Percentiles rank a stretch among this genome's conserved stretches.
phyloP scores from a whole-genome alignment of 1,140 invertebrate genomes.

The Drosophila arawakana region DNA sequence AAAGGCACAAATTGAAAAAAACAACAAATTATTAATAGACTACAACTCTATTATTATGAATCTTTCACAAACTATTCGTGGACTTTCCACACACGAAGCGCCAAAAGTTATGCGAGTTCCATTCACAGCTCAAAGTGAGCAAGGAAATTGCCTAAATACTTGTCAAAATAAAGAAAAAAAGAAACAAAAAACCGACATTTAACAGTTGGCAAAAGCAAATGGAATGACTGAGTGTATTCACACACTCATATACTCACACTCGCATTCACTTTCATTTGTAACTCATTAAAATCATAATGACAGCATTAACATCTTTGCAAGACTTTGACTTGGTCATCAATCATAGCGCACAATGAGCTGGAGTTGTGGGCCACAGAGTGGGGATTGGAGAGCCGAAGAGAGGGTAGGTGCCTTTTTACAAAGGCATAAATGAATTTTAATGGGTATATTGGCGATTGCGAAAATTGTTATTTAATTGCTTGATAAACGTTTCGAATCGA shows the following conservation, averaged over 20 bases:
- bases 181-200: conserved; percentile 3
- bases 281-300: conserved; percentile 79
- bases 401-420: conserved; percentile 12
- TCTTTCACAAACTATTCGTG: conserved; percentile 9
- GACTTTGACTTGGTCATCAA: conserved; percentile 58
- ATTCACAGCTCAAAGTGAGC: conserved; percentile 12
- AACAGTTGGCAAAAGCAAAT: conserved; percentile 15
- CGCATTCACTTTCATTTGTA: conserved; percentile 66
- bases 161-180: conserved; percentile 4
- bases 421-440: conserved; percentile 66
- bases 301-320: conserved; percentile 50
- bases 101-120: conserved; percentile 15
- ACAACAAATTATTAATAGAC: conserved; percentile 34
- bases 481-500: conserved; percentile 36
- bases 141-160: conserved; percentile 24
- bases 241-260: background rate
- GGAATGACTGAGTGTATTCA: conserved; percentile 8
- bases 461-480: conserved; percentile 72
- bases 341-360: conserved; percentile 52
- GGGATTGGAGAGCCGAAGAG: background rate
- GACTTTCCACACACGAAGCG: conserved; percentile 13
- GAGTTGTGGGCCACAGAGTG: background rate
- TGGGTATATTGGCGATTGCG: conserved; percentile 64
- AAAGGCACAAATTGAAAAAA: background rate
- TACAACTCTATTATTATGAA: conserved; percentile 17